phyloP scores from a whole-genome alignment of 2,113 vertebrate genomes.

The Myiopsitta monachus region DNA sequence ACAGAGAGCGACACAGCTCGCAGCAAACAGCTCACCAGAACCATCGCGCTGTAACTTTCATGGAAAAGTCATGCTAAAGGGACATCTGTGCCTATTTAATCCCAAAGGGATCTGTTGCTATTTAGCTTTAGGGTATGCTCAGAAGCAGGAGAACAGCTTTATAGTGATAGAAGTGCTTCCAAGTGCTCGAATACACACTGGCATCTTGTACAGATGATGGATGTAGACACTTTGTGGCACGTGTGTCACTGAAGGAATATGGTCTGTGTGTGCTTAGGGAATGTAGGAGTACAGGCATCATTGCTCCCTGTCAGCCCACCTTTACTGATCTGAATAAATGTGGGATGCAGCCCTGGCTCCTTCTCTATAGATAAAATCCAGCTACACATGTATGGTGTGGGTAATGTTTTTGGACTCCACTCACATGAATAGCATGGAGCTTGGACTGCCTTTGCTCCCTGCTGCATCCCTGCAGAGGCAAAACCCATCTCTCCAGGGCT shows the following conservation, averaged over 20 bases:
- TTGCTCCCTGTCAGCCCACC: neutral
- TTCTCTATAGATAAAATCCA: neutral
- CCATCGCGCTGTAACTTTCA: neutral
- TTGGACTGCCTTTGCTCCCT: neutral
- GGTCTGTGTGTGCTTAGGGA: neutral
- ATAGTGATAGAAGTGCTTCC: neutral
- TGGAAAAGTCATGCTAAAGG: neutral
- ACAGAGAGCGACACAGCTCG: neutral
- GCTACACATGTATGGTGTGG: neutral
- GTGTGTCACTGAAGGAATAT: neutral
- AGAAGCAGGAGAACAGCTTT: neutral
- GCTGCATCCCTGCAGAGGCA: neutral
- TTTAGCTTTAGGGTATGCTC: neutral
- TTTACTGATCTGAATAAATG: neutral
- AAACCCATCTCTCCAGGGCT: neutral
- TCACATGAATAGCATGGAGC: rapidly evolving
- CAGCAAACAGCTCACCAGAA: neutral
- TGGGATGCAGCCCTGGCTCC: neutral
- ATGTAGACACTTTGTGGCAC: neutral
- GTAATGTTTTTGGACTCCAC: neutral
- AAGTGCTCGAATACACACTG: neutral
- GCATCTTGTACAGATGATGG: neutral
- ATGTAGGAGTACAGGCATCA: neutral
- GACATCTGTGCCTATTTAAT: neutral
- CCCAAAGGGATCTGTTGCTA: neutral